Evolutionary conservation across 2,797 vertebrate species (phyloP), one percentile per base, ranked within the genome.

Genomic region (Tarsius wallacei): DNA sequence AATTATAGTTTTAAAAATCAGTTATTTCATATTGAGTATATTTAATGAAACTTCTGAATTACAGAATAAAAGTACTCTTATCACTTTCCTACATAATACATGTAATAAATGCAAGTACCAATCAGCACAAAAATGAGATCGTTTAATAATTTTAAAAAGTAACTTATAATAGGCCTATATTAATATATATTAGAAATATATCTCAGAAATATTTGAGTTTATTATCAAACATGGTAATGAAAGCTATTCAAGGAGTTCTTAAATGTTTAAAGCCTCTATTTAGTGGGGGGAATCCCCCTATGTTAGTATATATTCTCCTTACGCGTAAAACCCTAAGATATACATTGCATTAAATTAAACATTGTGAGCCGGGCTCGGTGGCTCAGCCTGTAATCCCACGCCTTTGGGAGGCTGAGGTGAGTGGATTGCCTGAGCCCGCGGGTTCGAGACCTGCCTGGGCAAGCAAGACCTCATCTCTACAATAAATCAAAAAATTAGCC

Each of bases 1-100:
- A 94, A 85, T 68, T 66, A 22, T 0, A 42, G 53, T 78, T 86
- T 89, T 49, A 66, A 83, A 78, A 73, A 49, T 51, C 11, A 53
- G 22, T 92, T 71, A 91, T 78, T 92, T 94, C 28, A 78, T 87
- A 21, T 22, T 63, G 5, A 91, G 19, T 53, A 31, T 94, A 42
- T n/a, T 74, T 87, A 94, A 76, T 81, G 36, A 73, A 77, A 94
- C 70, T 66, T 92, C 55, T 22, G 21, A 85, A 85, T 95, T 91
- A 51, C 19, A 64, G 17, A 70, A 81, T 94, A 81, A 95, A 93
- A 49, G 53, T 59, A 59, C 26, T 53, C 55, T 91, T 77, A 86
- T 21, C 36, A 47, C 2, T 93, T 66, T 76, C 17, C 53, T 70
- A 0, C 47, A 24, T 57, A 73, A 49, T 49, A 51, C 22, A 42